A percentile compares a stretch with the other conserved stretches of the same genome.
Conservation (phyloP, 1,140 invertebrate genomes). For the Cydia pomonella region DNA sequence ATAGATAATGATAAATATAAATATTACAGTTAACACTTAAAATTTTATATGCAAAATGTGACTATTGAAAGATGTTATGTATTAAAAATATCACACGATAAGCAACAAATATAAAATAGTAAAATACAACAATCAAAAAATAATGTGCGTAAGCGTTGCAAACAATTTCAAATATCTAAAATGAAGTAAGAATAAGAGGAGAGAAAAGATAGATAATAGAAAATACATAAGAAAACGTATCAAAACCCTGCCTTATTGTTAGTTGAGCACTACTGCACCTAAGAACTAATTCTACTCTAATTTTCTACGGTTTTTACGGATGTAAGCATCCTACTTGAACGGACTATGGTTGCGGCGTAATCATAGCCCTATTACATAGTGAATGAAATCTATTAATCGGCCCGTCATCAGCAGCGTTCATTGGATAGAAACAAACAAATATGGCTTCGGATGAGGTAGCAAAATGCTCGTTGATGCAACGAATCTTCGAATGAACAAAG, state of each 20-base stretch:
- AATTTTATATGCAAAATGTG: background rate
- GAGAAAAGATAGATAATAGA: slow-evolving; percentile 35
- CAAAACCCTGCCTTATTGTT: slow-evolving; percentile 17
- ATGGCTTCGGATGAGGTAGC: slow-evolving; percentile 45
- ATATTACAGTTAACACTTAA: slow-evolving; percentile 8
- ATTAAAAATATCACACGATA: slow-evolving; percentile 30
- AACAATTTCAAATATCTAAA: slow-evolving; percentile 48
- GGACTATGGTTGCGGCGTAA: slow-evolving; percentile 13
- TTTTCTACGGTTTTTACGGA: slow-evolving; percentile 6
- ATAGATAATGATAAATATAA: background rate
- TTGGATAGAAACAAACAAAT: slow-evolving; percentile 42
- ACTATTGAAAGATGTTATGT: slow-evolving; percentile 14
- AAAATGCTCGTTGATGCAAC: slow-evolving; percentile 57
- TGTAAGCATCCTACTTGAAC: slow-evolving; percentile 27
- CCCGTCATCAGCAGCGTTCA: slow-evolving; percentile 60
- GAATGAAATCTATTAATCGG: slow-evolving; percentile 33
- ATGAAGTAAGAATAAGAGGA: slow-evolving; percentile 35
- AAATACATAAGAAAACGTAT: slow-evolving; percentile 33
- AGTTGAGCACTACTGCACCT: slow-evolving; percentile 18
- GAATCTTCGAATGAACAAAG: slow-evolving; percentile 46
- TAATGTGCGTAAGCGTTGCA: slow-evolving; percentile 70
- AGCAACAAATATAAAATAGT: slow-evolving; percentile 45
- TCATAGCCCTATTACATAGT: slow-evolving; percentile 11
- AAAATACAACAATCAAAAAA: slow-evolving; percentile 40
- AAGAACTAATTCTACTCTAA: slow-evolving; percentile 30